Percentiles rank a stretch among this genome's conserved stretches.
phyloP scores from a whole-genome alignment of 2,113 vertebrate genomes.

The Pituophis catenifer region DNA sequence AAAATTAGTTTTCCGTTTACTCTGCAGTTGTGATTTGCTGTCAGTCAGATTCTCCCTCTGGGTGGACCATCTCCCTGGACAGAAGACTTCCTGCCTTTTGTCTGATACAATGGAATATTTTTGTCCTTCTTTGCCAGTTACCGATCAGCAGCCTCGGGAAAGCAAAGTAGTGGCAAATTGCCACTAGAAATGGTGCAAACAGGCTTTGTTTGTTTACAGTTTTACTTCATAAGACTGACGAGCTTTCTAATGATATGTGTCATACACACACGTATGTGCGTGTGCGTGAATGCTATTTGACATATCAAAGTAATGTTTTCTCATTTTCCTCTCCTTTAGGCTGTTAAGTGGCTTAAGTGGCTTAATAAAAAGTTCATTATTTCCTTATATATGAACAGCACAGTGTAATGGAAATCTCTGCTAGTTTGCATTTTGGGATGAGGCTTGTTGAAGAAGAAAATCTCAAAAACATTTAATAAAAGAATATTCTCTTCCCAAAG shows the following conservation, averaged over 20 bases:
- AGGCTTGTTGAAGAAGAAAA: conserved; percentile 52
- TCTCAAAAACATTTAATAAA: conserved; percentile 40
- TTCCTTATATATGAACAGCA: conserved; percentile 40
- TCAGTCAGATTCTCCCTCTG: conserved; percentile 1
- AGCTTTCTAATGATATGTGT: conserved; percentile 49
- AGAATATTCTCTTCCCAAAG: conserved; percentile 22
- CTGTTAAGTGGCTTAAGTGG: conserved; percentile 54
- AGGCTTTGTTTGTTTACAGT: conserved; percentile 42
- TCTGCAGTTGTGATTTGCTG: not conserved
- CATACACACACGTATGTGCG: conserved; percentile 42
- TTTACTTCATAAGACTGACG: conserved; percentile 55
- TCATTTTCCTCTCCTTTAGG: conserved; percentile 44
- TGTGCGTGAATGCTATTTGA: conserved; percentile 38
- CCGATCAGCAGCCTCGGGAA: conserved; percentile 28
- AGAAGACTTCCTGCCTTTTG: conserved; percentile 11
- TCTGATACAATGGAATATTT: conserved; percentile 9
- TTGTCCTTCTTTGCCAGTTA: conserved; percentile 20
- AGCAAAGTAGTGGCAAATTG: conserved; percentile 52
- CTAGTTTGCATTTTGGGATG: conserved; percentile 46
- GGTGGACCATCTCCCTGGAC: conserved; percentile 20
- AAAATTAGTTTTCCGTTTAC: conserved; percentile 42
- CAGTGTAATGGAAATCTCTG: conserved; percentile 39
- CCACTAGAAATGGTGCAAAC: conserved; percentile 51
- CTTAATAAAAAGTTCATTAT: conserved; percentile 52
- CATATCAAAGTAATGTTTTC: conserved; percentile 52